Evolutionary conservation across 2,113 vertebrate genomes (phyloP).

Genomic region (Dromaius novaehollandiae): DNA sequence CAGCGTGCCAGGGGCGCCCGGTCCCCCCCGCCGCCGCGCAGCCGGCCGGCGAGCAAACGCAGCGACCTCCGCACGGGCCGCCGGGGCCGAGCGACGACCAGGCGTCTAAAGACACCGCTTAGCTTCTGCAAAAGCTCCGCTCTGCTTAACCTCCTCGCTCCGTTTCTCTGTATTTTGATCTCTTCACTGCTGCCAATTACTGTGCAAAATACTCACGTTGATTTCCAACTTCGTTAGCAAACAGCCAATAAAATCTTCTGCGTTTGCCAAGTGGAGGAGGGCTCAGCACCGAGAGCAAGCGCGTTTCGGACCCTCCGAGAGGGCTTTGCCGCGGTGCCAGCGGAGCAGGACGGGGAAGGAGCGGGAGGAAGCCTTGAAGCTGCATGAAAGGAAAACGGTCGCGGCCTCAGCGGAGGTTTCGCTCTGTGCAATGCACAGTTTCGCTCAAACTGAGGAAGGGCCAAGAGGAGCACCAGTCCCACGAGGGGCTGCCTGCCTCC

Average conservation of each 20-base stretch:
- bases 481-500: background rate
- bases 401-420: fast-evolving
- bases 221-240: background rate
- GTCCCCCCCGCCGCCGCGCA: background rate
- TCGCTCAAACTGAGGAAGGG: fast-evolving
- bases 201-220: background rate
- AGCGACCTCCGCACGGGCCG: fast-evolving
- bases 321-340: fast-evolving
- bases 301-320: background rate
- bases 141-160: background rate
- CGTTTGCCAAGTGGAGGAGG: background rate
- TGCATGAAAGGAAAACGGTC: background rate
- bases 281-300: background rate
- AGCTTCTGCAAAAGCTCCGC: background rate
- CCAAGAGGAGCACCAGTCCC: fast-evolving
- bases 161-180: background rate
- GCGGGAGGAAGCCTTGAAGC: background rate
- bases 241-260: background rate
- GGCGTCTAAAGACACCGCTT: background rate
- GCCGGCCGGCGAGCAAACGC: background rate
- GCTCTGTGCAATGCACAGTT: fast-evolving
- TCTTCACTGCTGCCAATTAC: background rate
- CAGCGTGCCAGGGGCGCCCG: too few relatives aligned
- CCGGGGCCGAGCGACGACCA: background rate
- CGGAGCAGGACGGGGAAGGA: fast-evolving